A percentile compares a stretch with the other conserved stretches of the same genome.
These are phyloP conservation scores for Brachionus angularis DNA, from an alignment of 1,140 invertebrate genomes.

Conservation along the genomic window DNA sequence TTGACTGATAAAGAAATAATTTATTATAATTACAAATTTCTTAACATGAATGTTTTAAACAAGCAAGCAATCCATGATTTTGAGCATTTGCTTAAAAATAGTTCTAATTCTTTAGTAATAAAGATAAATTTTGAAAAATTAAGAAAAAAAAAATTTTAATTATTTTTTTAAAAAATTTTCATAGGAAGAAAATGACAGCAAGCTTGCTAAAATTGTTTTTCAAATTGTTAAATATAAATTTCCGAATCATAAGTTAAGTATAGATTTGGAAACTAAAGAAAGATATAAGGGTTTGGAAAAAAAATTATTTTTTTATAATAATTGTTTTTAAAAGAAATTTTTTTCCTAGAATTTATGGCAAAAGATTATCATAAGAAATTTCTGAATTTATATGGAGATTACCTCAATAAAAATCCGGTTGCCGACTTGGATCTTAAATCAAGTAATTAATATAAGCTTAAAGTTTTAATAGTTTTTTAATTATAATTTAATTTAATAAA, in stretches of 20 bases:
- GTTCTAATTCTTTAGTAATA: no score
- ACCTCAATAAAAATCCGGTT: neutral
- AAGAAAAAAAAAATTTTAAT: no score
- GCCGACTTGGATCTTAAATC: neutral
- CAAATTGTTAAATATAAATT: neutral
- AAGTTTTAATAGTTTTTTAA: neutral
- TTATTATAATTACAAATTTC: neutral
- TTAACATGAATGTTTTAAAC: conserved; percentile 24
- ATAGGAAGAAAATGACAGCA: no score
- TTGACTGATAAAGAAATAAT: neutral
- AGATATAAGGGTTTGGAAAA: neutral
- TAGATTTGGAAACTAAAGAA: neutral
- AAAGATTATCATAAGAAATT: conserved; percentile 17
- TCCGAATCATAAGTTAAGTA: neutral
- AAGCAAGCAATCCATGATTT: neutral
- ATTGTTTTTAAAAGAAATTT: neutral
- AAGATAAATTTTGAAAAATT: no score
- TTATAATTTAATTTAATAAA: neutral
- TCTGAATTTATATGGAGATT: neutral
- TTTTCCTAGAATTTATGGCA: neutral
- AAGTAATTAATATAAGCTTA: neutral
- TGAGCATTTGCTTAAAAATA: neutral
- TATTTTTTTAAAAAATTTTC: no score
- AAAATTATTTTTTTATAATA: no score
- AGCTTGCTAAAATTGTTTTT: conserved; percentile 26